These are phyloP conservation scores for Leucophenga varia DNA, from an alignment of 1,140 invertebrate species.

Conservation along the genomic window DNA sequence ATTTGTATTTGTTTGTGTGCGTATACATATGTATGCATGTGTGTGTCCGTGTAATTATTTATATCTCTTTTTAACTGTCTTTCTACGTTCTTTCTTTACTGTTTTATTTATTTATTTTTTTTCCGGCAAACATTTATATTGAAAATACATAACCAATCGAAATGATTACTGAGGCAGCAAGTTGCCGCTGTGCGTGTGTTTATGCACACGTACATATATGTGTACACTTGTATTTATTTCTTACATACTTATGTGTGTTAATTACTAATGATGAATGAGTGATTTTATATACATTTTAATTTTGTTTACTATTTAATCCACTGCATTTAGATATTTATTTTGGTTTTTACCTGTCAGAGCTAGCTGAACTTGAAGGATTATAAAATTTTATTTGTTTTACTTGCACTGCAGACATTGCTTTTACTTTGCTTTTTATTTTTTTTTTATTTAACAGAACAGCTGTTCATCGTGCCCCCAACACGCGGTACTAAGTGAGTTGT, in stretches of 20 bases:
- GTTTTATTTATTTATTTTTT: neutral
- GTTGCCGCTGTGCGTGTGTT: too few species aligned
- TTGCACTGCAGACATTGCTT: conserved; percentile 44
- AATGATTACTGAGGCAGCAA: too few species aligned
- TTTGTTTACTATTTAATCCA: conserved; percentile 1
- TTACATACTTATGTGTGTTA: too few species aligned
- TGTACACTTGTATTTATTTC: too few species aligned
- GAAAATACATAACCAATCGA: too few species aligned
- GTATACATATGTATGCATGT: conserved; percentile 10
- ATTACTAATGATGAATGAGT: conserved; percentile 24
- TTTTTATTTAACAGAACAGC: too few species aligned
- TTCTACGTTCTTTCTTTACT: neutral
- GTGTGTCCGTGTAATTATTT: conserved; percentile 3
- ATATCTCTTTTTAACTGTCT: neutral
- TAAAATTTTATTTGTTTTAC: conserved; percentile 54
- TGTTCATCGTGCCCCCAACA: too few species aligned
- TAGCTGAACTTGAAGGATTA: conserved; percentile 79
- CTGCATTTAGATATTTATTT: conserved; percentile 12
- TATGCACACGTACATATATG: too few species aligned
- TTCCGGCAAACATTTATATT: too few species aligned
- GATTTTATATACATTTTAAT: neutral
- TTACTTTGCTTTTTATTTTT: too few species aligned
- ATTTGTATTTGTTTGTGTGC: neutral
- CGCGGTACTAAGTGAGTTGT: too few species aligned
- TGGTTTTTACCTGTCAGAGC: conserved; percentile 72